Evolutionary conservation across 2,113 vertebrate species (phyloP).

Genomic region (Dasyprocta punctata): DNA sequence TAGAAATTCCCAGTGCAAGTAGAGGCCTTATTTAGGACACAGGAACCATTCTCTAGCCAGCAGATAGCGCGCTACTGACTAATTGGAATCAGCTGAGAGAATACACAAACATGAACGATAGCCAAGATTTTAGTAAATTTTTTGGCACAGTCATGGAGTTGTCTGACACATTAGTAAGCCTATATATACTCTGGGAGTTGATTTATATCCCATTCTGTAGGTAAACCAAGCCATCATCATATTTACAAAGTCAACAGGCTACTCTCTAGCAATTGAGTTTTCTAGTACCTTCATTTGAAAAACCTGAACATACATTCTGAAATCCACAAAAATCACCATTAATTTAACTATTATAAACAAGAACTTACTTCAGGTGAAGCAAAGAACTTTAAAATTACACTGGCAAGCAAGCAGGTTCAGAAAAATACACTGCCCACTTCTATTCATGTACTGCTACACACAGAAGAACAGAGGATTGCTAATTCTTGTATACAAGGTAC

Average conservation of each 20-base stretch:
- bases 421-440: not conserved
- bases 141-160: not conserved
- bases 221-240: not conserved
- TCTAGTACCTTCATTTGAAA: constrained; percentile 23
- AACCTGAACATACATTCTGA: constrained; percentile 1
- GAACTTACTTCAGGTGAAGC: constrained; percentile 19
- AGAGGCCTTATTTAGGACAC: not conserved
- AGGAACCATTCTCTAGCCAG: not conserved
- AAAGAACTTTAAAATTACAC: not conserved
- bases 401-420: not conserved
- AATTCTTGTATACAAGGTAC: not conserved
- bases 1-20: constrained; percentile 49
- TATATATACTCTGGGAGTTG: not conserved
- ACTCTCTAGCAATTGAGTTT: not conserved
- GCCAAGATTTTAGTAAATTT: not conserved
- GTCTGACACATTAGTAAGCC: not conserved
- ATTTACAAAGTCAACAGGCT: not conserved
- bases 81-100: not conserved
- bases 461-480: not conserved
- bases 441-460: not conserved
- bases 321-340: not conserved
- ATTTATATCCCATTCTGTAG: not conserved
- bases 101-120: not conserved
- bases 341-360: constrained; percentile 1
- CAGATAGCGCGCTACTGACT: not conserved